A percentile compares a stretch with the other conserved stretches of the same genome.
Conservation (phyloP, 1,140 invertebrate genomes). For the Microplitis mediator region DNA sequence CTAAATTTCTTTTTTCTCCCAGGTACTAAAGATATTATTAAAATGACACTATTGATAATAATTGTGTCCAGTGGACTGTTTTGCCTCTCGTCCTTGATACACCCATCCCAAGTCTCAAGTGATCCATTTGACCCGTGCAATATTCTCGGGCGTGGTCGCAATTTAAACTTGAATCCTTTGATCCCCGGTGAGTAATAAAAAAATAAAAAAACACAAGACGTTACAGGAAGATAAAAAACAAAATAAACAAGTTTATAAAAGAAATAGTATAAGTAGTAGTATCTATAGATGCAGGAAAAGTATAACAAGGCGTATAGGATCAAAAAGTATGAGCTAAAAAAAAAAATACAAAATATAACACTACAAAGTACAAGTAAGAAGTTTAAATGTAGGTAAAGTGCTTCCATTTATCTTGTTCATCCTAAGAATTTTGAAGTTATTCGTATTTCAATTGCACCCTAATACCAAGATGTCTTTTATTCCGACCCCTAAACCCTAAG, state of each 20-base stretch:
- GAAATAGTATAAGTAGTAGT: too few relatives aligned
- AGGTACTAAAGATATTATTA: too few relatives aligned
- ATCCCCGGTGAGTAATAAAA: slow-evolving; percentile 23
- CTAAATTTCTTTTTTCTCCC: too few relatives aligned
- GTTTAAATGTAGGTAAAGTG: neutral
- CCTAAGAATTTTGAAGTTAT: slow-evolving; percentile 46
- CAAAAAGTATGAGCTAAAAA: too few relatives aligned
- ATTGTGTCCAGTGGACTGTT: neutral
- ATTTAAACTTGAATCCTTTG: slow-evolving; percentile 30
- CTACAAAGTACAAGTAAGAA: neutral
- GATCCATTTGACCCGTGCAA: slow-evolving; percentile 21
- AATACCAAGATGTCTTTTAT: neutral
- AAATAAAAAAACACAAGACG: neutral
- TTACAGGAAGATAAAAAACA: neutral
- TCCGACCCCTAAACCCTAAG: neutral
- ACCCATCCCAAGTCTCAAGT: slow-evolving; percentile 15
- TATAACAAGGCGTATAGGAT: too few relatives aligned
- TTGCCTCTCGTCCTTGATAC: neutral
- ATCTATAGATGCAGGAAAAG: too few relatives aligned
- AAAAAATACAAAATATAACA: neutral
- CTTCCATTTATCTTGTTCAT: slow-evolving; percentile 17
- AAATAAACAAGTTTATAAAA: slow-evolving; percentile 7
- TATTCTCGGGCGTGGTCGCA: slow-evolving; percentile 28
- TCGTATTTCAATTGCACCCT: slow-evolving; percentile 40
- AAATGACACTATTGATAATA: neutral